These are phyloP conservation scores for Pristionchus exspectatus DNA, from an alignment of 2,888 invertebrate genomes.

Conservation along the genomic window DNA sequence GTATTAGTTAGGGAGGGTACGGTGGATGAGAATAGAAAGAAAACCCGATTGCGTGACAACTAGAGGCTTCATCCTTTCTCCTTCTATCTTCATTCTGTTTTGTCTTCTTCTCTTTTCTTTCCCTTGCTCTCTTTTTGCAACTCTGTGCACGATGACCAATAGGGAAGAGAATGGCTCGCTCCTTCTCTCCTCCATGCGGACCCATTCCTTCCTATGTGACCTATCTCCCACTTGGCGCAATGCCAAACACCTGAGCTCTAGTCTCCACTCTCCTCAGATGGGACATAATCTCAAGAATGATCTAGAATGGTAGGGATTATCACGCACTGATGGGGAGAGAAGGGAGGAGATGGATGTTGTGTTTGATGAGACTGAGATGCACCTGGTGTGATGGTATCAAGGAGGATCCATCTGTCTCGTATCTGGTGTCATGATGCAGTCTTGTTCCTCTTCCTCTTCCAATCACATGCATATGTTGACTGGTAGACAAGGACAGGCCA, in stretches of 20 bases:
- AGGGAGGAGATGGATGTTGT: neutral
- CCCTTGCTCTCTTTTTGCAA: neutral
- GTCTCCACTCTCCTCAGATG: neutral
- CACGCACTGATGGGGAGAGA: neutral
- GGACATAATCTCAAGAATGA: conserved; percentile 5
- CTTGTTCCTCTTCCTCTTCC: neutral
- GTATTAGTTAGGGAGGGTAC: neutral
- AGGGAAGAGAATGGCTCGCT: neutral
- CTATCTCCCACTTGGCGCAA: neutral
- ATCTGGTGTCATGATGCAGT: neutral
- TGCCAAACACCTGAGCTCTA: neutral
- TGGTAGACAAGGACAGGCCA: conserved; percentile 2
- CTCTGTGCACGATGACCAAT: neutral
- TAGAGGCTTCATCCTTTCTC: neutral
- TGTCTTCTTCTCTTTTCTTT: neutral
- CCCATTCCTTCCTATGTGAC: neutral
- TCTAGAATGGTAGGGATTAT: neutral
- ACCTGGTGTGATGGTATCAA: neutral
- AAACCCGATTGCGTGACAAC: conserved; percentile 12
- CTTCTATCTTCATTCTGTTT: neutral
- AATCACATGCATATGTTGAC: neutral
- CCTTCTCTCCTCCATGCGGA: neutral
- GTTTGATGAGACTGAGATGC: conserved; percentile 17
- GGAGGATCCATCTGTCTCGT: neutral
- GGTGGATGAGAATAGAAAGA: conserved; percentile 19